Percentiles rank a stretch among this genome's conserved stretches.
Evolutionary conservation across 2,888 invertebrate species (phyloP).

Genomic region (Drosophila trichaetosa): DNA sequence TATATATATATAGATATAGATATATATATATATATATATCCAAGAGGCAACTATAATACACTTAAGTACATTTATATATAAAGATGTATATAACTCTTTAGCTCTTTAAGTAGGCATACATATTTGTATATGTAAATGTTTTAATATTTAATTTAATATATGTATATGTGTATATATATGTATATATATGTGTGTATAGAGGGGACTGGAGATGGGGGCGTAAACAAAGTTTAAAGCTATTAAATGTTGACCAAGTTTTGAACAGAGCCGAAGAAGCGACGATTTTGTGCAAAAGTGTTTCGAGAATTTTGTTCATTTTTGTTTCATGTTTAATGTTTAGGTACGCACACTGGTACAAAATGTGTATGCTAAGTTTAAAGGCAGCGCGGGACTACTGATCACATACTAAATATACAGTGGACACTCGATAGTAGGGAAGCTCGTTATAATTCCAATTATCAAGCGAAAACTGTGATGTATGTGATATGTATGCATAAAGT

Average conservation of each 20-base stretch:
- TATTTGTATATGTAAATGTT: constrained; percentile 24
- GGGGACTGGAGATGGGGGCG: constrained; percentile 8
- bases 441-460: neutral
- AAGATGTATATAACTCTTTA: constrained; percentile 39
- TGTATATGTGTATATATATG: constrained; percentile 13
- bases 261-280: constrained; percentile 57
- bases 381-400: constrained; percentile 60
- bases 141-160: constrained; percentile 11
- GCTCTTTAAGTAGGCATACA: constrained; percentile 41
- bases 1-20: constrained; percentile 61
- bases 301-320: constrained; percentile 17
- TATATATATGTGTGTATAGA: neutral
- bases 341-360: constrained; percentile 76
- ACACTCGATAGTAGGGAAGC: neutral
- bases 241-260: constrained; percentile 29
- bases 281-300: constrained; percentile 57
- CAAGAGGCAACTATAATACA: constrained; percentile 67
- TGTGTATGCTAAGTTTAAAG: constrained; percentile 71
- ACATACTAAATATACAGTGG: constrained; percentile 45
- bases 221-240: constrained; percentile 53
- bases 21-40: constrained; percentile 52
- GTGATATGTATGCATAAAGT: constrained; percentile 44
- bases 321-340: constrained; percentile 47
- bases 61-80: constrained; percentile 57
- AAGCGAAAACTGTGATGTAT: neutral